Percentiles rank a stretch among this genome's conserved stretches.
These are phyloP conservation scores for Hypolimnas misippus DNA, from an alignment of 2,888 invertebrate species.

Conservation along the genomic window DNA sequence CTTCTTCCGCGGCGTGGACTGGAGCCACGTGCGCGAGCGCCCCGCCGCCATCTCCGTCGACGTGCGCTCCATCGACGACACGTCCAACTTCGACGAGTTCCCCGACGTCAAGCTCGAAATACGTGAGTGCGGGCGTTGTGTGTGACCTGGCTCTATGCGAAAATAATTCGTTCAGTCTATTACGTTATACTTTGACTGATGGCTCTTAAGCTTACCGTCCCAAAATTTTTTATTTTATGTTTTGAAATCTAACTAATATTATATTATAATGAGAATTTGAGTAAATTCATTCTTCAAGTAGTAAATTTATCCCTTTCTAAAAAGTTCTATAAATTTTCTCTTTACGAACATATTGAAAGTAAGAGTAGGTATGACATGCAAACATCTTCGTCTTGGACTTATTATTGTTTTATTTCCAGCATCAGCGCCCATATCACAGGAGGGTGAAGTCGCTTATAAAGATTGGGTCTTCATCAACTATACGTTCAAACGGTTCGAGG, in stretches of 20 bases:
- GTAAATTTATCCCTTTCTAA: too few relatives aligned
- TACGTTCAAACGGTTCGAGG: slow-evolving; percentile 99
- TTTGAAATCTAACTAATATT: too few relatives aligned
- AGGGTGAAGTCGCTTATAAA: slow-evolving; percentile 96
- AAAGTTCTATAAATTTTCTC: too few relatives aligned
- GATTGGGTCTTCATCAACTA: slow-evolving; percentile 99
- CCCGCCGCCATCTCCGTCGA: slow-evolving; percentile 99
- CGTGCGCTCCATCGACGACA: slow-evolving; percentile 99
- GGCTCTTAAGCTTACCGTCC: too few relatives aligned
- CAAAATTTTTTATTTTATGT: too few relatives aligned
- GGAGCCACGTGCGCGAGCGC: slow-evolving; percentile 99
- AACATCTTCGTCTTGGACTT: slow-evolving; percentile 20
- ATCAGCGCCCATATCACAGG: slow-evolving; percentile 94
- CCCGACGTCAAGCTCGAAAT: slow-evolving; percentile 99
- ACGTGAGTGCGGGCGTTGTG: slow-evolving; percentile 85
- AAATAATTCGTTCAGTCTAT: too few relatives aligned
- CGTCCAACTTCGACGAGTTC: slow-evolving; percentile 99
- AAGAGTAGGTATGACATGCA: neutral
- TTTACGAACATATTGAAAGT: too few relatives aligned
- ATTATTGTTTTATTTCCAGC: slow-evolving; percentile 76
- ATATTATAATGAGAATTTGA: too few relatives aligned
- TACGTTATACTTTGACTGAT: too few relatives aligned
- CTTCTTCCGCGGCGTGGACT: slow-evolving; percentile 99
- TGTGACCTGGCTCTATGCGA: neutral
- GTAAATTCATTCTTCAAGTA: too few relatives aligned